Evolutionary conservation across 2,888 invertebrate genomes (phyloP).

Genomic region (Limenitis camilla): DNA sequence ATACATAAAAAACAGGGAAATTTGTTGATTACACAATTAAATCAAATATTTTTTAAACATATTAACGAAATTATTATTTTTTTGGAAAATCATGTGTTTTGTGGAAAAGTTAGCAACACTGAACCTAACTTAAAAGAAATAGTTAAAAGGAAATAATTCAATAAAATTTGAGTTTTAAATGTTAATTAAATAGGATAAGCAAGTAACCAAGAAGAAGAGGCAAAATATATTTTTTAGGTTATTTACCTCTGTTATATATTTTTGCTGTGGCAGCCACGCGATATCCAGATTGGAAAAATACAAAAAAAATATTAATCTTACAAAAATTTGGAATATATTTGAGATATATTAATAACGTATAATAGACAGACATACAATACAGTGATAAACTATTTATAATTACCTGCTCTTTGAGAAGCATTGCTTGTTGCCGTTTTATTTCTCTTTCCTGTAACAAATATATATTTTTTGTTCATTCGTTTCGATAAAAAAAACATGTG

Average conservation of each 20-base stretch:
- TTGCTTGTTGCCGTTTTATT: slow-evolving; percentile 90
- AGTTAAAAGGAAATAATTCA: too few relatives aligned
- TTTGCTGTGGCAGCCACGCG: slow-evolving; percentile 76
- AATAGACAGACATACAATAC: slow-evolving; percentile 7
- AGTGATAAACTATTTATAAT: slow-evolving; percentile 26
- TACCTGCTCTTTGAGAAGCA: slow-evolving; percentile 94
- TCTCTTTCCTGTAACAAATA: slow-evolving; percentile 87
- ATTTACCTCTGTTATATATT: slow-evolving; percentile 91
- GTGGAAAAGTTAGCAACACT: too few relatives aligned
- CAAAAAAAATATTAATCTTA: slow-evolving; percentile 3
- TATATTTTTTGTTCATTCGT: too few relatives aligned
- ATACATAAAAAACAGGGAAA: too few relatives aligned
- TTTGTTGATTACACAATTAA: too few relatives aligned
- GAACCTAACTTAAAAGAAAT: too few relatives aligned
- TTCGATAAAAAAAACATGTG: too few relatives aligned
- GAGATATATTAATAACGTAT: background rate
- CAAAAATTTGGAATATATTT: background rate
- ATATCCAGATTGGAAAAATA: slow-evolving; percentile 44
- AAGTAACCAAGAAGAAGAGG: background rate
- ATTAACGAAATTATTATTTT: too few relatives aligned
- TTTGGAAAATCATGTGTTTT: too few relatives aligned
- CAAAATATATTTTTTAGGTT: slow-evolving; percentile 6
- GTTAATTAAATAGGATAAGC: too few relatives aligned
- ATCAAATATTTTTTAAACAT: too few relatives aligned
- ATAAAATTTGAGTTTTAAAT: too few relatives aligned